Conservation (phyloP, 2,113 vertebrate genomes). For the Carollia perspicillata region DNA sequence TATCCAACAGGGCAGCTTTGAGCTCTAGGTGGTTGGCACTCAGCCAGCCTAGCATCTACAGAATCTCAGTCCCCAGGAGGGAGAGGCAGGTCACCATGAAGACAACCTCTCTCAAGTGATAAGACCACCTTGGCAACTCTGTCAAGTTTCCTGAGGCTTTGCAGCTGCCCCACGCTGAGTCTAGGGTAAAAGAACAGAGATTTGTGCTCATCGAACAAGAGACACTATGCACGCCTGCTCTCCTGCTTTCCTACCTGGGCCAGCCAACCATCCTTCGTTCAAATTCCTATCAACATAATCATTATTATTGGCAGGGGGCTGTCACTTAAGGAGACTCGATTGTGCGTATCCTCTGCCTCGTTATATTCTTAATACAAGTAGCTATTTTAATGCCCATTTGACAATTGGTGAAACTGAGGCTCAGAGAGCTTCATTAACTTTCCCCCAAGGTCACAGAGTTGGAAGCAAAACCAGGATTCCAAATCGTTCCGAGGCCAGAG, state of each 20-base stretch:
- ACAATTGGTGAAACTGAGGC: background rate
- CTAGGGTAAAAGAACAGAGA: background rate
- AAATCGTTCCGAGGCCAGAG: background rate
- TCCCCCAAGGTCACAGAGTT: background rate
- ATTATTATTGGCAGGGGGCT: background rate
- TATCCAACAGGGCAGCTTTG: background rate
- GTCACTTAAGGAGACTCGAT: background rate
- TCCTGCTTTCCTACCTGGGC: rapidly evolving
- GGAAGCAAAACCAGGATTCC: background rate
- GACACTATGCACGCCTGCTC: rapidly evolving
- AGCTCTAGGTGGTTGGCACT: background rate
- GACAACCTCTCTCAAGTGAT: background rate
- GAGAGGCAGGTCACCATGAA: background rate
- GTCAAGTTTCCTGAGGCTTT: background rate
- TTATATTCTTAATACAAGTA: background rate
- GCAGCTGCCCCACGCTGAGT: background rate
- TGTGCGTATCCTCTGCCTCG: background rate
- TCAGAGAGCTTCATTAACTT: background rate
- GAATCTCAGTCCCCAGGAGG: background rate
- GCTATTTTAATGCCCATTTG: background rate
- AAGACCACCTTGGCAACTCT: background rate
- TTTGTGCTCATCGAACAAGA: background rate
- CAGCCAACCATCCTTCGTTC: no score
- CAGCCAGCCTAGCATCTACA: background rate
- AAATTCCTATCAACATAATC: background rate